These are phyloP conservation scores for Cephus pulcher DNA, from an alignment of 2,888 invertebrate species.

Conservation along the genomic window DNA sequence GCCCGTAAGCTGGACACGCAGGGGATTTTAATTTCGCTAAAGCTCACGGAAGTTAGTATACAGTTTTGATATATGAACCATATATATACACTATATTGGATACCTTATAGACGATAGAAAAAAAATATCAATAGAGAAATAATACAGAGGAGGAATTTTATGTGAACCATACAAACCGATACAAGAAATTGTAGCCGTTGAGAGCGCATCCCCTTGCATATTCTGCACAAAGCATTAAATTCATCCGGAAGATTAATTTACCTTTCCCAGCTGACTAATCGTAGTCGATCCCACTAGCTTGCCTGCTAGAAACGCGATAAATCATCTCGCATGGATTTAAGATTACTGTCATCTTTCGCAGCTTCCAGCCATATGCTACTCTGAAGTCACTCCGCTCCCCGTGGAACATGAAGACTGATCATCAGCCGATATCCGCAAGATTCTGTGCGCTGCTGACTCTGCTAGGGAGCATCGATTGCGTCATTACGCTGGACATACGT, in stretches of 20 bases:
- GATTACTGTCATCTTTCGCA: not conserved
- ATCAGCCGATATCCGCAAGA: conserved; percentile 51
- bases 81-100: not conserved
- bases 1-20: not conserved
- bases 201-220: not conserved
- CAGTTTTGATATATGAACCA: not conserved
- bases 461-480: conserved; percentile 45
- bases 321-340: not conserved
- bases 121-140: not conserved
- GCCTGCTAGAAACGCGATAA: not conserved
- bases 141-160: not conserved
- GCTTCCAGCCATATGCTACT: not conserved
- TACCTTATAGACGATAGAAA: not conserved
- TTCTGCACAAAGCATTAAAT: not conserved
- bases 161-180: not conserved
- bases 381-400: not conserved
- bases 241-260: not conserved
- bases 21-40: not conserved
- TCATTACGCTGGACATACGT: conserved; percentile 56
- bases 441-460: conserved; percentile 48
- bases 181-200: not conserved
- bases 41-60: not conserved
- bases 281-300: not conserved
- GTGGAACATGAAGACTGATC: conserved; percentile 60
- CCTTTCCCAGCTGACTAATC: not conserved